Conservation (phyloP, 2,797 vertebrate genomes). For the Astyanax mexicanus region DNA sequence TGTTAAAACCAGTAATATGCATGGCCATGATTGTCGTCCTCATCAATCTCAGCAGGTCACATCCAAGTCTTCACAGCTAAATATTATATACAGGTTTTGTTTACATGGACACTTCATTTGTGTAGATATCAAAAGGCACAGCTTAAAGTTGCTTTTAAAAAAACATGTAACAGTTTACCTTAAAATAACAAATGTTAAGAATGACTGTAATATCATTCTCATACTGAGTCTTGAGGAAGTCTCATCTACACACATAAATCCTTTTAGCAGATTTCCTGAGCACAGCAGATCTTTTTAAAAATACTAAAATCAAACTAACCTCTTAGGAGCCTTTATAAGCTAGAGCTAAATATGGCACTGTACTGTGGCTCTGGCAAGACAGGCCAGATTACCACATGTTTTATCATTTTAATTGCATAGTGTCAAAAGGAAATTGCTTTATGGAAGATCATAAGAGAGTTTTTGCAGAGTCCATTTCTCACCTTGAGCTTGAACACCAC, state of each 20-base stretch:
- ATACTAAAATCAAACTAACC: neutral
- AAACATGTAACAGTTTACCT: no score
- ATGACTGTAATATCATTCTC: no score
- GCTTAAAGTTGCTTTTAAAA: no score
- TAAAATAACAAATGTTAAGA: no score
- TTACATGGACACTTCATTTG: neutral
- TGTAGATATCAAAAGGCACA: neutral
- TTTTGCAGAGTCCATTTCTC: conserved; percentile 60
- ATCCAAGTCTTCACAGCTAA: neutral
- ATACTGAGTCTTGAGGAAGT: no score
- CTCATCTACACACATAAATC: neutral
- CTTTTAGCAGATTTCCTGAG: neutral
- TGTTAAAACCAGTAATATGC: neutral
- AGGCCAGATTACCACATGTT: neutral
- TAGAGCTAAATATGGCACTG: neutral
- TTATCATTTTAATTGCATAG: neutral
- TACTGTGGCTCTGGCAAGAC: neutral
- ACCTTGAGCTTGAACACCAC: conserved; percentile 89
- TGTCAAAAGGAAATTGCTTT: neutral
- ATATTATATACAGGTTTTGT: neutral
- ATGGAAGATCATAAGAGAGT: neutral
- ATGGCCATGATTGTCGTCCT: neutral
- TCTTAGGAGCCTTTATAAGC: neutral
- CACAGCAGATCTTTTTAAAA: neutral
- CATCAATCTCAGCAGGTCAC: neutral